Evolutionary conservation across 2,888 invertebrate genomes (phyloP).

Genomic region (Hydrotaea diabolus): DNA sequence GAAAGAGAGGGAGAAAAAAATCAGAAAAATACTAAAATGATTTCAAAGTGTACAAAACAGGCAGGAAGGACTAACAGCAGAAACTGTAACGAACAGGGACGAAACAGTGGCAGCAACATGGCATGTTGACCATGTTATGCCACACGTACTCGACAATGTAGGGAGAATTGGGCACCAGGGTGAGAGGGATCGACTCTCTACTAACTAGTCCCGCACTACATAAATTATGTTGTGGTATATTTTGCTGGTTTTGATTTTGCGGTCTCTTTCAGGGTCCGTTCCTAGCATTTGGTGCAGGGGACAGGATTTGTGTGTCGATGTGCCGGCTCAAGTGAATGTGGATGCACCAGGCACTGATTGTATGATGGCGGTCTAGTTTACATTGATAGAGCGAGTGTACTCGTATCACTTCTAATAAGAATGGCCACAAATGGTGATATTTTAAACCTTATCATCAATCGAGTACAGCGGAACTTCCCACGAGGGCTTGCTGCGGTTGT

Average conservation of each 20-base stretch:
- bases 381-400: slow-evolving; percentile 3
- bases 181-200: background rate
- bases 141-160: background rate
- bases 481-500: background rate
- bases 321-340: background rate
- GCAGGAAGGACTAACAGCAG: background rate
- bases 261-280: slow-evolving; percentile 13
- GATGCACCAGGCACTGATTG: no score
- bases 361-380: background rate
- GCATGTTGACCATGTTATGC: background rate
- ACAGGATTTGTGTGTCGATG: background rate
- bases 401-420: slow-evolving; percentile 27
- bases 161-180: background rate
- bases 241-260: slow-evolving; percentile 22
- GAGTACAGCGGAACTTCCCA: background rate
- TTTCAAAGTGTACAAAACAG: background rate
- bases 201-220: slow-evolving; percentile 4
- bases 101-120: background rate
- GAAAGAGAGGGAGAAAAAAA: background rate
- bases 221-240: slow-evolving; percentile 34
- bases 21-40: no score
- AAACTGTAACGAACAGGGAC: background rate
- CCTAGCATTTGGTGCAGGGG: background rate
- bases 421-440: slow-evolving; percentile 28
- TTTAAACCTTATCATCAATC: slow-evolving; percentile 40